A percentile compares a stretch with the other conserved stretches of the same genome.
These are phyloP conservation scores for Basileuterus tristriatus DNA, from an alignment of 2,797 vertebrate species.

Conservation along the genomic window DNA sequence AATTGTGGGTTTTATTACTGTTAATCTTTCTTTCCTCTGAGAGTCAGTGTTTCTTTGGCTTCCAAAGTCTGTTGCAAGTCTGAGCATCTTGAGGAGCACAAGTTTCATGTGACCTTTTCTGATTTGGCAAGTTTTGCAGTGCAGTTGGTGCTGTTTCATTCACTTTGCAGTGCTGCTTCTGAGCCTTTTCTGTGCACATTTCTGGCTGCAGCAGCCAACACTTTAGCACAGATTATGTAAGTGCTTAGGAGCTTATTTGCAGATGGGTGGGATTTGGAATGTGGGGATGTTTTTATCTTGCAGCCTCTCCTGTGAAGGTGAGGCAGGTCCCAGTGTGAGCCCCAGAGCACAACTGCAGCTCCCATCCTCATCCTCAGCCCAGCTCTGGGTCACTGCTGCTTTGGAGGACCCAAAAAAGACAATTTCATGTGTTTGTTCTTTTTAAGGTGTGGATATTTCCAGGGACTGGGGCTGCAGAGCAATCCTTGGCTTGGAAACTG, in stretches of 20 bases:
- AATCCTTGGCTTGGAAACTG: not conserved
- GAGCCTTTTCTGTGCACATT: not conserved
- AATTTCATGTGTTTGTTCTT: not conserved
- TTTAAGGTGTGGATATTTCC: not conserved
- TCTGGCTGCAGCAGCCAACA: slow-evolving; percentile 48
- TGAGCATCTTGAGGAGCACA: not conserved
- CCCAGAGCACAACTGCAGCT: not conserved
- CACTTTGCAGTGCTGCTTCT: not conserved
- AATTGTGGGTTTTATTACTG: not conserved
- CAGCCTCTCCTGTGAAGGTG: not conserved
- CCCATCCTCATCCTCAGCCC: not conserved
- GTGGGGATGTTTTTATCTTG: not conserved
- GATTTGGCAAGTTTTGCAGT: not conserved
- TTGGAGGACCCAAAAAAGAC: not conserved
- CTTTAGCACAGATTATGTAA: slow-evolving; percentile 55
- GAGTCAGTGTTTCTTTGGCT: not conserved
- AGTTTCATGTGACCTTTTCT: not conserved
- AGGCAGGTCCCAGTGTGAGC: not conserved
- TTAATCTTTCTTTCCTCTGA: not conserved
- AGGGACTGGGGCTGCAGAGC: not conserved
- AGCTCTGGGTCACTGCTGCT: not conserved
- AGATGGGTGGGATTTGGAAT: not conserved
- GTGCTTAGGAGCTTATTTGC: slow-evolving; percentile 19
- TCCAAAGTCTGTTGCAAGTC: not conserved
- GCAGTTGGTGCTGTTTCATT: slow-evolving; percentile 26